Conservation (phyloP, 2,888 invertebrate species). For the Apotomis betuletana region DNA sequence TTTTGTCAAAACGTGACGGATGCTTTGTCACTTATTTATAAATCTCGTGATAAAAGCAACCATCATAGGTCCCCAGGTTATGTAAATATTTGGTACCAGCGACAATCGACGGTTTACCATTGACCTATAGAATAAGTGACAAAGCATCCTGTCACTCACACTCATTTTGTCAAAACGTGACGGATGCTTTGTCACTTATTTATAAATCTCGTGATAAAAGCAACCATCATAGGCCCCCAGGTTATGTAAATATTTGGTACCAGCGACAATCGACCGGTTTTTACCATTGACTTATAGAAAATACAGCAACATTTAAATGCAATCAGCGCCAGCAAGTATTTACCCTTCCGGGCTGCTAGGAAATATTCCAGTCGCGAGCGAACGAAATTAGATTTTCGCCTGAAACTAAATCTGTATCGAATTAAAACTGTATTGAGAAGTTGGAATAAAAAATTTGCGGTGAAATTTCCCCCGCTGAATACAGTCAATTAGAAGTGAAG, state of each 20-base stretch:
- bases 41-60: too few relatives aligned
- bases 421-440: conserved; percentile 32
- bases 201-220: too few relatives aligned
- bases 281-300: conserved; percentile 1
- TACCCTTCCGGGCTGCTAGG: background rate
- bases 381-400: conserved; percentile 28
- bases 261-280: background rate
- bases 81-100: too few relatives aligned
- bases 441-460: conserved; percentile 29
- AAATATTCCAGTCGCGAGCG: conserved; percentile 25
- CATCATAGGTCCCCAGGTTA: too few relatives aligned
- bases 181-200: too few relatives aligned
- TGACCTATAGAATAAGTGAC: too few relatives aligned
- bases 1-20: too few relatives aligned
- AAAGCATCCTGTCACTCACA: too few relatives aligned
- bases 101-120: too few relatives aligned
- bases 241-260: background rate
- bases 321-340: conserved; percentile 13
- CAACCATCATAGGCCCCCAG: too few relatives aligned
- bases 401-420: conserved; percentile 34
- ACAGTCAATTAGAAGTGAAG: conserved; percentile 35
- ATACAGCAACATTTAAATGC: background rate
- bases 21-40: too few relatives aligned
- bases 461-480: conserved; percentile 25
- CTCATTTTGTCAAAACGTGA: too few relatives aligned